phyloP scores from a whole-genome alignment of 2,888 invertebrate genomes.

The Elaeidobius kamerunicus region DNA sequence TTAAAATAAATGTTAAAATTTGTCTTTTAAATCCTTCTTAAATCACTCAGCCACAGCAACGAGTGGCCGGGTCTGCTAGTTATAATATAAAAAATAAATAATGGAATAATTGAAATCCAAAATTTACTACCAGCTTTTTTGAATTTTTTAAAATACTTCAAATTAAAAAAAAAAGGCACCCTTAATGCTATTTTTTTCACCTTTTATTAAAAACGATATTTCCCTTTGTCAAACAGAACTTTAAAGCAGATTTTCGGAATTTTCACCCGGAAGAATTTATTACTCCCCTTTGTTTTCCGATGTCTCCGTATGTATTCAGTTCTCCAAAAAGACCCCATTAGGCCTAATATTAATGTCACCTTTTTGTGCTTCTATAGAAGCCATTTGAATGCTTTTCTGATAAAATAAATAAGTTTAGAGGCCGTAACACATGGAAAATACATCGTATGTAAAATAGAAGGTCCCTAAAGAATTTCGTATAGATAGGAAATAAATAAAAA shows the following conservation, averaged over 20 bases:
- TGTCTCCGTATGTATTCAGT: conserved; percentile 2
- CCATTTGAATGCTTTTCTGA: conserved; percentile 6
- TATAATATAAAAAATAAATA: no score
- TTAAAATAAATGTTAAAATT: no score
- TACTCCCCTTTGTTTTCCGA: not conserved
- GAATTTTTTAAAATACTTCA: no score
- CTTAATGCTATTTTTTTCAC: no score
- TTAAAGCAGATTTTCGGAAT: conserved; percentile 12
- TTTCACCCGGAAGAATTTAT: conserved; percentile 5
- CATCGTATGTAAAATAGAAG: not conserved
- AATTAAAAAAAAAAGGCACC: no score
- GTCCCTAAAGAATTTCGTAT: not conserved
- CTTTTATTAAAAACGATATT: conserved; percentile 3
- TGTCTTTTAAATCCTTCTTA: no score
- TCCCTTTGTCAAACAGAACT: not conserved
- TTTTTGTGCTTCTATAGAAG: conserved; percentile 14
- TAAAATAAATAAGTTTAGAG: conserved; percentile 8
- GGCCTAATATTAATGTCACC: conserved; percentile 16
- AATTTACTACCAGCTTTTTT: no score
- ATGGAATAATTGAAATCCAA: no score
- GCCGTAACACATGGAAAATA: not conserved
- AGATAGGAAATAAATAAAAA: not conserved
- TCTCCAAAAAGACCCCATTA: not conserved
- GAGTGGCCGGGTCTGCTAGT: no score
- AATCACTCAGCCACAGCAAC: no score